Base-by-base conservation (phyloP, 2,888 invertebrate genomes). In the Plutella xylostella region DNA sequence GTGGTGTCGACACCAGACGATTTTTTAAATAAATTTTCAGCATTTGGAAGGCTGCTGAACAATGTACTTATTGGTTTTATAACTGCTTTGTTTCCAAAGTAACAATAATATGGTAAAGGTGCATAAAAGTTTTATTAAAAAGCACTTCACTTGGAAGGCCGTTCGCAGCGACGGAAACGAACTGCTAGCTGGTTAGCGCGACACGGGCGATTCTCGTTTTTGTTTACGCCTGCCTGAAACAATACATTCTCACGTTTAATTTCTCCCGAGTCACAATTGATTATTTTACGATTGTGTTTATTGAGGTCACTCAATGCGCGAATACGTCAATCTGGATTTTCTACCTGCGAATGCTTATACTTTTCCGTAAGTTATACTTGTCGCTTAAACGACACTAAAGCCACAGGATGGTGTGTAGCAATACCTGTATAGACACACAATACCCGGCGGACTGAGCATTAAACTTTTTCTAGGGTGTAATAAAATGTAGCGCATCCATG, bases 161-260 rank as follows among this genome's bases (percentile, higher is more conserved):
- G 72, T 42, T 42, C 25, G 38, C 41, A 45, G 42, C 44, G 71
- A 79, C 77, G 80, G 73, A 73, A 82, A 82, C 79, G 82, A 82
- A 60, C 77, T 72, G 77, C 70, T 73, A 73, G 66, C 73, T 76
- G 77, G 76, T 79, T 76, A 77, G 73, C 68, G 68, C 73, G 68
- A 72, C 69, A 66, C 21, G 63, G 68, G 62, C 63, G 63, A 68
- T 75, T 75, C 72, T 76, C 65, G 68, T 78, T 78, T 43, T 79
- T 73, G 72, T 80, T 74, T 70, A 68, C 77, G 76, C 72, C 70
- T 64, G 63, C 73, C 75, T 72, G 76, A 72, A 82, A 83, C 83
- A 82, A 83, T 82, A 79, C 78, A 71, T 83, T 82, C 83, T 80
- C 82, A 80, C 82, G 78, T 83, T 80, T 80, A 80, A 82, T 83